phyloP scores from a whole-genome alignment of 2,113 vertebrate species.

The Australoheros scitulus region DNA sequence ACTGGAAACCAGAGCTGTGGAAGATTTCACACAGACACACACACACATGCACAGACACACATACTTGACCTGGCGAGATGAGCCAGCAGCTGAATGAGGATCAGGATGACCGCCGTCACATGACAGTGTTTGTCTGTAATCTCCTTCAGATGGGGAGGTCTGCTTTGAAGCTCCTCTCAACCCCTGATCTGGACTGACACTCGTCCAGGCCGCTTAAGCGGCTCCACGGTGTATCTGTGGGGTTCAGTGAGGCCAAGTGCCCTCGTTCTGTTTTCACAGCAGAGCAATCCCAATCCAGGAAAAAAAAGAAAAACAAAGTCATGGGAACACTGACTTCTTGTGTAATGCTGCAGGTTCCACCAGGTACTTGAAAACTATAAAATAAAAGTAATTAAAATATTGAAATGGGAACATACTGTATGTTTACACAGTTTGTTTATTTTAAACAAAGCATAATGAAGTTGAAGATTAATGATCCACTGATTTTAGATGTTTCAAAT shows the following conservation, averaged over 20 bases:
- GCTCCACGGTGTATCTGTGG: not conserved
- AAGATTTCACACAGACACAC: not conserved
- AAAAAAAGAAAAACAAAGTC: not conserved
- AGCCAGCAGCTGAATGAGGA: slow-evolving; percentile 42
- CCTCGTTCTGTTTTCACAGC: not conserved
- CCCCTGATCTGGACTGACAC: slow-evolving; percentile 56
- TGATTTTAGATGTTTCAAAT: not conserved
- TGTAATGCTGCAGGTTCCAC: not conserved
- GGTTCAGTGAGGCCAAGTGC: not conserved
- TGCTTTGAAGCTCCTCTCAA: slow-evolving; percentile 53
- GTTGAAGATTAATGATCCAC: not conserved
- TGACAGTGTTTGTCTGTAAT: slow-evolving; percentile 59
- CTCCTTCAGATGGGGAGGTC: slow-evolving; percentile 53
- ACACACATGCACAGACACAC: not conserved
- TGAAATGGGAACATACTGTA: not conserved
- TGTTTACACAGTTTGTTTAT: not conserved
- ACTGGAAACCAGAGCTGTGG: slow-evolving; percentile 9
- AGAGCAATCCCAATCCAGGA: not conserved
- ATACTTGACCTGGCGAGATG: slow-evolving; percentile 29
- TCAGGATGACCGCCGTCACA: slow-evolving; percentile 59
- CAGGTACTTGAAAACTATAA: not conserved
- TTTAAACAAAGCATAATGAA: not conserved
- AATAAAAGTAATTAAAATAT: not conserved
- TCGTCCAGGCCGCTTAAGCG: not conserved
- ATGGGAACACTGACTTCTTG: not conserved